phyloP scores from a whole-genome alignment of 2,888 invertebrate genomes.

The Conops quadrifasciatus region DNA sequence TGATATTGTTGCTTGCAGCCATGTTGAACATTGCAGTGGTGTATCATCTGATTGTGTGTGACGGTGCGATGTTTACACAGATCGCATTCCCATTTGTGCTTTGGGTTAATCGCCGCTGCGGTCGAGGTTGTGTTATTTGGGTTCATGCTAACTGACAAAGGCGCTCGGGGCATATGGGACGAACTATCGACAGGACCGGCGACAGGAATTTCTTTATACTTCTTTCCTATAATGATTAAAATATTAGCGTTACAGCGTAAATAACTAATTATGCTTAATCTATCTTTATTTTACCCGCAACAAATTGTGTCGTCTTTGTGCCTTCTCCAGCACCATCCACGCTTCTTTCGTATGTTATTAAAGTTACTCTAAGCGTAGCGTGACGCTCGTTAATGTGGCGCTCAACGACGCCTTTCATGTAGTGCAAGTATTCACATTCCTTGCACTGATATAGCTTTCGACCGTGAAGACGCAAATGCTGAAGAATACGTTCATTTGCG shows the following conservation, averaged over 20 bases:
- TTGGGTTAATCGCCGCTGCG: slow-evolving; percentile 41
- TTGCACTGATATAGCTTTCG: slow-evolving; percentile 77
- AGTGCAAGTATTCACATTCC: slow-evolving; percentile 74
- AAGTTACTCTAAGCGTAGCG: slow-evolving; percentile 41
- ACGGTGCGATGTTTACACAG: slow-evolving; percentile 48
- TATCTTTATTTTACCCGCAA: slow-evolving; percentile 38
- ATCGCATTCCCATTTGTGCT: slow-evolving; percentile 55
- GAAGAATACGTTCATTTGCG: slow-evolving; percentile 70
- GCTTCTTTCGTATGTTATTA: slow-evolving; percentile 48
- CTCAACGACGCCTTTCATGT: slow-evolving; percentile 72
- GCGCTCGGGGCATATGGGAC: background rate
- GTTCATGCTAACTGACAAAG: background rate
- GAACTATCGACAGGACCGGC: slow-evolving; percentile 5
- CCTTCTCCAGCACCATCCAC: slow-evolving; percentile 28
- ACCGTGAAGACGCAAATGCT: slow-evolving; percentile 82
- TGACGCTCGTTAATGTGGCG: slow-evolving; percentile 68
- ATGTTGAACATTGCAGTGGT: slow-evolving; percentile 65
- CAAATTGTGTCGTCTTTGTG: slow-evolving; percentile 36
- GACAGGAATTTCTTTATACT: slow-evolving; percentile 38
- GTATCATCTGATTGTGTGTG: slow-evolving; percentile 50
- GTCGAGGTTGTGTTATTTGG: background rate
- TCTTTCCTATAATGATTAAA: slow-evolving; percentile 37
- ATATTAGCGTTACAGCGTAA: background rate
- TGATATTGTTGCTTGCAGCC: slow-evolving; percentile 75
- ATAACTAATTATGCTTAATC: background rate